Evolutionary conservation across 2,797 vertebrate genomes (phyloP).

Genomic region (Atherinosoma microstoma): DNA sequence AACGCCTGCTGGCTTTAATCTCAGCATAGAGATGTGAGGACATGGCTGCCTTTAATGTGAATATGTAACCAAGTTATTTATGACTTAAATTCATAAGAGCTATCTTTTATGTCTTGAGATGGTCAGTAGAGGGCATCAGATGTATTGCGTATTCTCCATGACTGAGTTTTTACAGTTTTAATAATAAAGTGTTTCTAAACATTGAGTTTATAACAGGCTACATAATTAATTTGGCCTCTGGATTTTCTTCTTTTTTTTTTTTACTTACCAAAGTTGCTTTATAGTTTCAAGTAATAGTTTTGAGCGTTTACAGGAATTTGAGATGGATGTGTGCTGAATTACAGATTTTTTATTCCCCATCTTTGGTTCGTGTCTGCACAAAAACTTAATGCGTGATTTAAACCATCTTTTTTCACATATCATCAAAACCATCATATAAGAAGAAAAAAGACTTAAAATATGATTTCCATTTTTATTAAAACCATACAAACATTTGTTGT

Average conservation of each 20-base stretch:
- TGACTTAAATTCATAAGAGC: conserved; percentile 19
- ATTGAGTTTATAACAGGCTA: not conserved
- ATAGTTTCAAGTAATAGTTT: not conserved
- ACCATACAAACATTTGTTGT: conserved; percentile 96
- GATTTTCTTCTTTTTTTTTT: not conserved
- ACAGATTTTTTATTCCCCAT: not conserved
- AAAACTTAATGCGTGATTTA: conserved; percentile 5
- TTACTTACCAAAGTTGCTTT: not conserved
- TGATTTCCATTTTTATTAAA: conserved; percentile 93
- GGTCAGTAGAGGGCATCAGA: conserved; percentile 64
- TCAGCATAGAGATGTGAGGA: conserved; percentile 13
- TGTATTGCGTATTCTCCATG: conserved; percentile 3
- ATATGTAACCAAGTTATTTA: conserved; percentile 36
- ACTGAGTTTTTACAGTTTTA: not conserved
- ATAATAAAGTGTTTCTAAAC: not conserved
- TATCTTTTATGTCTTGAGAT: conserved; percentile 4
- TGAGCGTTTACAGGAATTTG: not conserved
- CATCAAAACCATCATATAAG: conserved; percentile 28
- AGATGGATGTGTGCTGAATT: not conserved
- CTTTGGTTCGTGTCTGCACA: not conserved
- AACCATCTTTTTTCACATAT: conserved; percentile 2
- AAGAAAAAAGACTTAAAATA: conserved; percentile 78
- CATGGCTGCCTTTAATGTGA: conserved; percentile 33
- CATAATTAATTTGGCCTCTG: too few relatives aligned
- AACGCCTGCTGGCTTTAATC: conserved; percentile 61